Base-by-base conservation (phyloP, 2,113 vertebrate species). In the Pterophyllum scalare region DNA sequence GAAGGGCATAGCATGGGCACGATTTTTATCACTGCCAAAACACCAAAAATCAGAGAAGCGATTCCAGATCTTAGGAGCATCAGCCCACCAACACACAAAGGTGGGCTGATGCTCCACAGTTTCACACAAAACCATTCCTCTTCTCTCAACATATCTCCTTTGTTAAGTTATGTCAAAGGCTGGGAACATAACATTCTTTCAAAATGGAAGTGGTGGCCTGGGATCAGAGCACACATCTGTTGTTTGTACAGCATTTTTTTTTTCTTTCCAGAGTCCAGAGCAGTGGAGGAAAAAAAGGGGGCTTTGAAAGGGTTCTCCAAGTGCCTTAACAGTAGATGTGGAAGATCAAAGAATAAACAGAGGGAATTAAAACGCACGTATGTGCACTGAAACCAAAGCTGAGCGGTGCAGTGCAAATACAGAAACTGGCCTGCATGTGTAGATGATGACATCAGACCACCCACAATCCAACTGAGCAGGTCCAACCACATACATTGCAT, bases 361-460 rank as follows among this genome's bases (percentile, higher is more conserved):
- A 86, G 82, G 38, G 82, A 79, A 70, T 14, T 75, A 52, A 87
- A 85, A 80, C 79, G 22, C 38, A 56, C 28, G 64, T 52, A 89
- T 11, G 46, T 60, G 60, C 8, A 82, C 31, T 87, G 91, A 93
- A 93, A 94, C 90, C 59, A 33, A 90, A 82, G 80, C 83, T n/a
- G 79, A 52, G 31, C 46, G 2, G 46, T 33, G 43, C 83, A 59
- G 81, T 28, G 54, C 12, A 49, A 67, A 85, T 65, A 78, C 92
- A 91, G 93, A 95, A 95, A 95, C 95, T 85, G 80, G 86, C 80
- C 75, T 72, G 72, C 86, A 76, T 90, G 90, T 77, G 87, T 70
- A 70, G 83, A 82, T 33, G 80, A 89, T 94, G 94, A 94, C 90
- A 94, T 95, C 91, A 95, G 94, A 93, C 92, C 91, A 93, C 91